Evolutionary conservation across 2,888 invertebrate genomes (phyloP), one percentile per base, ranked within the genome.

Genomic region (Vannuccia rotundouncinata): DNA sequence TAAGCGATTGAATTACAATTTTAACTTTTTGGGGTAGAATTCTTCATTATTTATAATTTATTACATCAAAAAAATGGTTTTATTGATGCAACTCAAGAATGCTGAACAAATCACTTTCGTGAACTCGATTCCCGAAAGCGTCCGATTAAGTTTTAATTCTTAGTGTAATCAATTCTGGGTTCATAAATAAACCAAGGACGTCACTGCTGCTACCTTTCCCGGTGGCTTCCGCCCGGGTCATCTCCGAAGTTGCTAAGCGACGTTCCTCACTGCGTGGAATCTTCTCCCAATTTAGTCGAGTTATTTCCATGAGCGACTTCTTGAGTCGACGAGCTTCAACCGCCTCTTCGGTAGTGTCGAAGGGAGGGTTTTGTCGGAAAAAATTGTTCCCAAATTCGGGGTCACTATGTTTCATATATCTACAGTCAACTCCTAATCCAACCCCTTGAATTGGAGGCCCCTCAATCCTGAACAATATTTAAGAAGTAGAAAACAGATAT

Each of bases 261-360:
- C 86, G 79, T 29, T 85, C 84, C 74, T 85, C 84, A 22, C 84
- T 82, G 28, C 84, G 78, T 0, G 87, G 87, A 29, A 86, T 83
- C 82, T 85, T 85, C 1, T 85, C 84, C 87, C 87, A 87, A 82
- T 86, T 86, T 83, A 86, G 85, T 59, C 83, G 83, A 10, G 85
- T 85, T 82, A 84, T 86, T 74, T 86, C 81, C 77, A 85, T 85
- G 29, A 86, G 84, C 10, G 86, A 85, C 81, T 86, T 85, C 81
- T 85, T 85, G 78, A 84, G 60, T 25, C 85, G 81, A 1, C 86
- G 81, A 17, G 83, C 83, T 81, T 84, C 84, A 22, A 85, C 81
- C 1, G 86, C 86, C 79, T 85, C 85, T 31, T 86, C 86, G n/a
- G 82, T 81, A 29, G 83, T 84, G n/a, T 84, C 84, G 84, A 83